These are phyloP conservation scores for Helobdella robusta DNA, from an alignment of 2,888 invertebrate species.

Conservation along the genomic window DNA sequence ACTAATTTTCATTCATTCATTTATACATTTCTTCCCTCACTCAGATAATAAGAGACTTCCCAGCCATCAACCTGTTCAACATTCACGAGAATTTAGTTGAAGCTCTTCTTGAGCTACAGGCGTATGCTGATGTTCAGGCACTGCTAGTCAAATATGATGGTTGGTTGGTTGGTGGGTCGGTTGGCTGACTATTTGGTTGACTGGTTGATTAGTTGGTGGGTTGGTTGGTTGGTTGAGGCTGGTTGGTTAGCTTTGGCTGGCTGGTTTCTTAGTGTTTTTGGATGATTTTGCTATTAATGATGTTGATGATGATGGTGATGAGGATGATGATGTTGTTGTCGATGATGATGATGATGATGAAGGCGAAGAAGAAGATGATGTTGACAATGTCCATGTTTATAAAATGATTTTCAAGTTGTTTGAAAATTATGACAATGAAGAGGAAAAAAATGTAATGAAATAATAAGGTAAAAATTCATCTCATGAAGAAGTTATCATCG, in stretches of 20 bases:
- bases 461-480: too few relatives aligned
- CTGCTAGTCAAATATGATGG: conserved; percentile 78
- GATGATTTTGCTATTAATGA: neutral
- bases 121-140: conserved; percentile 89
- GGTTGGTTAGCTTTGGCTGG: neutral
- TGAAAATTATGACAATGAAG: too few relatives aligned
- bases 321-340: too few relatives aligned
- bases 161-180: conserved; percentile 37
- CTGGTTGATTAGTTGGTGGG: too few relatives aligned
- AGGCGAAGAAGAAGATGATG: too few relatives aligned
- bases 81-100: conserved; percentile 94
- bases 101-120: conserved; percentile 84
- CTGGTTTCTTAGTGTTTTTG: neutral
- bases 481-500: neutral
- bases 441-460: too few relatives aligned
- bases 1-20: too few relatives aligned
- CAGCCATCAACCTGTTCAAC: conserved; percentile 82
- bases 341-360: too few relatives aligned
- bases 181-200: too few relatives aligned
- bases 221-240: too few relatives aligned
- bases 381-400: neutral
- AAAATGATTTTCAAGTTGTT: too few relatives aligned
- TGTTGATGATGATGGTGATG: neutral
- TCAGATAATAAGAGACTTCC: conserved; percentile 83
- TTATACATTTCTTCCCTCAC: conserved; percentile 37